A percentile compares a stretch with the other conserved stretches of the same genome.
Evolutionary conservation across 2,888 invertebrate genomes (phyloP).

Genomic region (Zonitis immaculata): DNA sequence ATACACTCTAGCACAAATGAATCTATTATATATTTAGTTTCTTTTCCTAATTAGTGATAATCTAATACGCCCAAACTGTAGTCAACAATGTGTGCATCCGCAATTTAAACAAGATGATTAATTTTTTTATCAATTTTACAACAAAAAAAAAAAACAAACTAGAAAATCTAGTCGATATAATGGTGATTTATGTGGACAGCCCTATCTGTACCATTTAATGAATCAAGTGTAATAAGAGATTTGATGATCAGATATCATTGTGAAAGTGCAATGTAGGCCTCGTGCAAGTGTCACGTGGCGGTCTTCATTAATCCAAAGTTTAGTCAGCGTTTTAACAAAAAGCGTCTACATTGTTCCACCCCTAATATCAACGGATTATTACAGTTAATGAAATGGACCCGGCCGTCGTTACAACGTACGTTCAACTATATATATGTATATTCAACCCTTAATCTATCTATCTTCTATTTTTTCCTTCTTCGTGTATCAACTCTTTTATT

Average conservation of each 20-base stretch:
- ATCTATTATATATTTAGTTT: no score
- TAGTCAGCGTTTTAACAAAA: conserved; percentile 35
- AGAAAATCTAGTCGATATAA: no score
- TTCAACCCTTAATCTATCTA: no score
- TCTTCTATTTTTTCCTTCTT: no score
- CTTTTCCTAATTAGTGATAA: conserved; percentile 27
- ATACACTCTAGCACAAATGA: no score
- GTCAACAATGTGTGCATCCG: neutral
- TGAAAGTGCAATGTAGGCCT: conserved; percentile 26
- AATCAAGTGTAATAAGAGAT: conserved; percentile 28
- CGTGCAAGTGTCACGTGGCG: conserved; percentile 36
- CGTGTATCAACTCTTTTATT: no score
- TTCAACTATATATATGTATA: conserved; percentile 24
- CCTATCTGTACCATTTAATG: conserved; percentile 21
- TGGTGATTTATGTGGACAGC: neutral
- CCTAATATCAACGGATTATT: conserved; percentile 39
- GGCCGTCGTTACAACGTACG: conserved; percentile 30
- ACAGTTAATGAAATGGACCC: conserved; percentile 39
- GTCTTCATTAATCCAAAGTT: conserved; percentile 42
- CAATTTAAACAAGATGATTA: neutral
- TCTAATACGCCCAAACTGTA: conserved; percentile 13
- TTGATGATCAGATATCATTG: conserved; percentile 26
- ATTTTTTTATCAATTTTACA: no score
- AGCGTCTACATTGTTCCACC: conserved; percentile 35
- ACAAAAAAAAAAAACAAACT: no score